Percentiles rank a stretch among this genome's conserved stretches.
These are phyloP conservation scores for Lineus longissimus DNA, from an alignment of 1,140 invertebrate genomes.

Conservation along the genomic window DNA sequence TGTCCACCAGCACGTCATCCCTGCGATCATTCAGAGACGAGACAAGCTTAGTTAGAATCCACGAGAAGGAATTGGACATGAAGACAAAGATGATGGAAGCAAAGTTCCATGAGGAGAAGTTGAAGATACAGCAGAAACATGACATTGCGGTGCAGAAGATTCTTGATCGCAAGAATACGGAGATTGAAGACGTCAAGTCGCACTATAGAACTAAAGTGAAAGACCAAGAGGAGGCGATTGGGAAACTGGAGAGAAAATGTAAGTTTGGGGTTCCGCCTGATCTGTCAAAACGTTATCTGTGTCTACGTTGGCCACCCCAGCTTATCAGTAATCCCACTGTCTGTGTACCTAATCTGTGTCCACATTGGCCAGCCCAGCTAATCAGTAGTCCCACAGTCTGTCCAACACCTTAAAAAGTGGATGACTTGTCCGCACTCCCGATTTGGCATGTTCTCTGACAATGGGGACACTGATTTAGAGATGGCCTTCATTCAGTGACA, in stretches of 20 bases:
- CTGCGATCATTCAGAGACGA: neutral
- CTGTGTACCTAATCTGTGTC: no score
- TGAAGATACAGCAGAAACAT: constrained; percentile 50
- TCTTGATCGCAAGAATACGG: constrained; percentile 50
- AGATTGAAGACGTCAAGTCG: constrained; percentile 51
- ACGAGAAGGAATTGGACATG: constrained; percentile 33
- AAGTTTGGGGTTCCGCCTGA: constrained; percentile 4
- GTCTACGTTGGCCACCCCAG: no score
- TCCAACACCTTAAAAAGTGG: no score
- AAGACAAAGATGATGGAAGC: constrained; percentile 50
- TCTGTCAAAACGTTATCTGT: no score
- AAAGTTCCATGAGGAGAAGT: constrained; percentile 53
- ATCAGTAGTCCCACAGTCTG: no score
- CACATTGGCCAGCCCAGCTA: no score
- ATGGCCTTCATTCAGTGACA: no score
- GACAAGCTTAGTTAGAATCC: neutral
- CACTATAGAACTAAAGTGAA: constrained; percentile 46
- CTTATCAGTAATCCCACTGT: no score
- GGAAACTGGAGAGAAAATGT: constrained; percentile 50
- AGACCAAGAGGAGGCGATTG: constrained; percentile 45
- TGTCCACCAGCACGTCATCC: neutral
- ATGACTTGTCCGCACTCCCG: no score
- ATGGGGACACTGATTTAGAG: no score
- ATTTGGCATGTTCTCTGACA: no score
- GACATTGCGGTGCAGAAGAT: constrained; percentile 52